Evolutionary conservation across 1,140 invertebrate genomes (phyloP).

Genomic region (Leptonema lineaticorne): DNA sequence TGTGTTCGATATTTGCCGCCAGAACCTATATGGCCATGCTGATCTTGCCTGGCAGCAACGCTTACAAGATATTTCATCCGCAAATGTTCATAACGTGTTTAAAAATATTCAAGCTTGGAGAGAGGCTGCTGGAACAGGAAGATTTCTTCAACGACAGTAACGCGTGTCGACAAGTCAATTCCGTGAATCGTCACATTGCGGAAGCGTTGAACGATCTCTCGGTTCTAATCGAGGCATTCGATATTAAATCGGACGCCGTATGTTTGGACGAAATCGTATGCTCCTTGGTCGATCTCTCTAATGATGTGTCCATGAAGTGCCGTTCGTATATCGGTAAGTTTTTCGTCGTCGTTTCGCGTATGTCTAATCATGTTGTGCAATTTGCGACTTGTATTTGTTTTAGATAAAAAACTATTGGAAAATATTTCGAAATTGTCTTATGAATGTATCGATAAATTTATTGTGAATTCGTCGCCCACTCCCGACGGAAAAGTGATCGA

Average conservation of each 20-base stretch:
- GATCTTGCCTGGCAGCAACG: conserved; percentile 31
- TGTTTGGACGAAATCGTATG: conserved; percentile 32
- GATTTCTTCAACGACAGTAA: conserved; percentile 1
- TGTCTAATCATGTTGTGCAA: too few species aligned
- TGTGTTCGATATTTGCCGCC: conserved; percentile 22
- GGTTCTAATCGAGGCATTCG: conserved; percentile 9
- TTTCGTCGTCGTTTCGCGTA: too few species aligned
- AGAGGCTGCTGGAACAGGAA: conserved; percentile 26
- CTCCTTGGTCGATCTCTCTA: conserved; percentile 32
- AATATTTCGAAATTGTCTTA: not conserved
- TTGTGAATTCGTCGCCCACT: not conserved
- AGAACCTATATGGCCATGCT: conserved; percentile 32
- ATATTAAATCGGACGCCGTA: conserved; percentile 18
- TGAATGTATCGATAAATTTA: conserved; percentile 7
- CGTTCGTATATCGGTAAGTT: conserved; percentile 23
- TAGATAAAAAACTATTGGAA: conserved; percentile 3
- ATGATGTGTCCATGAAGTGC: conserved; percentile 20
- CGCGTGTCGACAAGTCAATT: not conserved
- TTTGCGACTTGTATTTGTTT: conserved; percentile 10
- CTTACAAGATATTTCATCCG: conserved; percentile 31
- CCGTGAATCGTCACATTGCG: conserved; percentile 25
- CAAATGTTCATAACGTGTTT: conserved; percentile 34
- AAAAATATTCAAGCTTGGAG: conserved; percentile 26
- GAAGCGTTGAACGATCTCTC: conserved; percentile 26
- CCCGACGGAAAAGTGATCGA: conserved; percentile 9